Conservation (phyloP, 2,888 invertebrate species). For the Acheta domesticus region DNA sequence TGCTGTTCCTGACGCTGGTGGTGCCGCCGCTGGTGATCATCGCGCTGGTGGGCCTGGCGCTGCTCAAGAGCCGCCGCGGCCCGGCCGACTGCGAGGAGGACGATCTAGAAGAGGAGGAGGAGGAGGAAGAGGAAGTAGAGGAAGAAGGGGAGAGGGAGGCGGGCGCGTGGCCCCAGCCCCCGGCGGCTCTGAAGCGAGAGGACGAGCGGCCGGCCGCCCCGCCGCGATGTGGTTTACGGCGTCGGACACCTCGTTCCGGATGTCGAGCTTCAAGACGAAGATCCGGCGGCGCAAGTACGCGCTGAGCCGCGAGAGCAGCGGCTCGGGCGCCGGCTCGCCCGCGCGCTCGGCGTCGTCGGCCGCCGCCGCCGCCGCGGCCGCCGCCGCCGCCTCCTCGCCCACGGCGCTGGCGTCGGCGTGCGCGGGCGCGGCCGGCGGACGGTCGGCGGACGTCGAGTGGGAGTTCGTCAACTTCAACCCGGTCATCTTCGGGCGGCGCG, state of each 20-base stretch:
- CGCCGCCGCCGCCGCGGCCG: conserved; percentile 46
- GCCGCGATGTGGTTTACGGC: conserved; percentile 45
- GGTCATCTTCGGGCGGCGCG: conserved; percentile 39
- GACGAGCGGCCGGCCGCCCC: too few relatives aligned
- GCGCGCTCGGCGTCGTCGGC: conserved; percentile 43
- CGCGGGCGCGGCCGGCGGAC: conserved; percentile 46
- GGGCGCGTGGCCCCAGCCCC: too few relatives aligned
- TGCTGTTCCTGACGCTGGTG: conserved; percentile 36
- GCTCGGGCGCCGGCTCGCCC: conserved; percentile 41
- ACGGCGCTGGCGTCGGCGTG: conserved; percentile 45
- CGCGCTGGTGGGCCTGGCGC: conserved; percentile 35
- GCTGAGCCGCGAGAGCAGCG: conserved; percentile 46
- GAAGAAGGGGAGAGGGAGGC: too few relatives aligned
- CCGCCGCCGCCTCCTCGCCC: conserved; percentile 44
- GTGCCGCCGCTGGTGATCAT: conserved; percentile 35
- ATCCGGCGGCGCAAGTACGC: conserved; percentile 43
- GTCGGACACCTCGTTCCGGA: conserved; percentile 45
- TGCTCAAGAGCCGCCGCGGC: conserved; percentile 37
- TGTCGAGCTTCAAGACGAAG: conserved; percentile 48
- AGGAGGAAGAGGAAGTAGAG: too few relatives aligned
- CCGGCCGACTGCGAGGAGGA: too few relatives aligned
- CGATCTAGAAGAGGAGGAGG: too few relatives aligned
- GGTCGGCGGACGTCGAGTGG: conserved; percentile 43
- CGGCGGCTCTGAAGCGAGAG: too few relatives aligned
- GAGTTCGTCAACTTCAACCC: conserved; percentile 47